These are phyloP conservation scores for Nebria ingens DNA, from an alignment of 1,140 invertebrate species.

Conservation along the genomic window DNA sequence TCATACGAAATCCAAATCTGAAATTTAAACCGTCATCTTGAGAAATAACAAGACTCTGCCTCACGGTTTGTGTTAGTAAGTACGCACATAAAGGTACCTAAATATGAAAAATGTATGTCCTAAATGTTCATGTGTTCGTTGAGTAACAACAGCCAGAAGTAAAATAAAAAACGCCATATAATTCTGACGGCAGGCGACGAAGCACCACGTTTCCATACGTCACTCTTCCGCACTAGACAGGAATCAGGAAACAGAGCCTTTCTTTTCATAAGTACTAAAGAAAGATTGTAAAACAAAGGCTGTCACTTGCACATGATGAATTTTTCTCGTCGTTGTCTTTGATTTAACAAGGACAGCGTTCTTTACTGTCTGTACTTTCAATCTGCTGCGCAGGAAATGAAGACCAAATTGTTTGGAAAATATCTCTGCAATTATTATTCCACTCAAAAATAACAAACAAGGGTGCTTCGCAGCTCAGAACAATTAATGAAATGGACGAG, in stretches of 20 bases:
- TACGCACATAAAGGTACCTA: not conserved
- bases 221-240: not conserved
- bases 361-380: not conserved
- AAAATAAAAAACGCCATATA: slow-evolving; percentile 4
- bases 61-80: not conserved
- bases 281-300: not conserved
- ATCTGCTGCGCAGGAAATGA: too few relatives aligned
- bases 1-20: not conserved
- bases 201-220: not conserved
- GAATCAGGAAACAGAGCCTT: not conserved
- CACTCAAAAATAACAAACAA: too few relatives aligned
- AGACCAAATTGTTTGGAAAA: too few relatives aligned
- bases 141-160: not conserved
- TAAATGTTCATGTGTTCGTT: not conserved
- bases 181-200: not conserved
- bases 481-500: too few relatives aligned
- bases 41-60: not conserved
- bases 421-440: too few relatives aligned
- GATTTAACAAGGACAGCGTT: not conserved
- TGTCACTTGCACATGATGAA: slow-evolving; percentile 4
- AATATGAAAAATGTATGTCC: not conserved
- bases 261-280: not conserved
- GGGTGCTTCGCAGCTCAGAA: too few relatives aligned
- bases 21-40: slow-evolving; percentile 3
- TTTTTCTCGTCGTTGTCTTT: not conserved